Conservation (phyloP, 2,113 vertebrate genomes). For the Limanda limanda region DNA sequence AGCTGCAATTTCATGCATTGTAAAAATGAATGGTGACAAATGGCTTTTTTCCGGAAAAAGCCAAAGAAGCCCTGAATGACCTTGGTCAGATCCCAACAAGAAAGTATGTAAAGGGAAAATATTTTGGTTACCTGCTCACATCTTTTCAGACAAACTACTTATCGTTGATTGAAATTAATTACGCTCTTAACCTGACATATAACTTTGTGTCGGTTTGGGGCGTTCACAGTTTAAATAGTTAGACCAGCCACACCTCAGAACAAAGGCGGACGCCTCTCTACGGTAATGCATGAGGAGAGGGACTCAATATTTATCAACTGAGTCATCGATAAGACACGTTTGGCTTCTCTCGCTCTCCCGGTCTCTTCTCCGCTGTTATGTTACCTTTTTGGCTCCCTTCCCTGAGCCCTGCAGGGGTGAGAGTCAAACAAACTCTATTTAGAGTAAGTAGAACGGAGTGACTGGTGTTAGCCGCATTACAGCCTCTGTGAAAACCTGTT, state of each 20-base stretch:
- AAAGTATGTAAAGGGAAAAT: no score
- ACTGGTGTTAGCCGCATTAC: slow-evolving; percentile 55
- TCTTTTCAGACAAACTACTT: not conserved
- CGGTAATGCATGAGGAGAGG: slow-evolving; percentile 50
- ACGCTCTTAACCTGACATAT: not conserved
- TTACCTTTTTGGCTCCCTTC: slow-evolving; percentile 52
- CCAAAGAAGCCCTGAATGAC: no score
- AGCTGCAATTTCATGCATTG: no score
- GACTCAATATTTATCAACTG: slow-evolving; percentile 65
- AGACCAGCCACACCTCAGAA: slow-evolving; percentile 24
- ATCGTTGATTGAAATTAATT: slow-evolving; percentile 14
- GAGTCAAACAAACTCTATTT: slow-evolving; percentile 70
- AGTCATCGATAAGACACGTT: slow-evolving; percentile 64
- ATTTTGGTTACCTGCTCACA: no score
- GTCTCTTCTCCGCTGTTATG: slow-evolving; percentile 28
- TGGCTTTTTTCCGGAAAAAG: no score
- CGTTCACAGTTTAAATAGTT: slow-evolving; percentile 18
- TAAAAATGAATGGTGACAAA: no score
- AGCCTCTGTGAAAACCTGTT: slow-evolving; percentile 63
- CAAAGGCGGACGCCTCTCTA: slow-evolving; percentile 45
- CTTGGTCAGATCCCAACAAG: no score
- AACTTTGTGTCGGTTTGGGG: not conserved
- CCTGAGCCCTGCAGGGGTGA: slow-evolving; percentile 53
- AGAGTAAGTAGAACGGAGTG: slow-evolving; percentile 64
- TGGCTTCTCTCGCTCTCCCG: slow-evolving; percentile 26